phyloP scores from a whole-genome alignment of 2,113 vertebrate species.

The Budorcas taxicolor region DNA sequence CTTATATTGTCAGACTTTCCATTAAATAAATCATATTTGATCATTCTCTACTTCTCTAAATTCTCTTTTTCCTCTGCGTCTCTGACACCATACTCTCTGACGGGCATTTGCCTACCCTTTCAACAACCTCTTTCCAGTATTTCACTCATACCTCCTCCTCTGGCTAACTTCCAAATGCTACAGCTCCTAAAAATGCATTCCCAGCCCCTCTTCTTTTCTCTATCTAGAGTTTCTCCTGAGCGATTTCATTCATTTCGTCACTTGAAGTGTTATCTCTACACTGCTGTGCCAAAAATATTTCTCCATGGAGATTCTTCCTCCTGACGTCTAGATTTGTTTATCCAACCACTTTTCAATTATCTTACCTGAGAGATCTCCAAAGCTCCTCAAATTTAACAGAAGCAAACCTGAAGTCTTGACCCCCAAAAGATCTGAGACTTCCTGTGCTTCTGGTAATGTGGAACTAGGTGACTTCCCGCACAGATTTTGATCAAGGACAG shows the following conservation, averaged over 20 bases:
- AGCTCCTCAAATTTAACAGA: neutral
- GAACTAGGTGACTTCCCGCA: neutral
- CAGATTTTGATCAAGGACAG: neutral
- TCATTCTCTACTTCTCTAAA: constrained; percentile 6
- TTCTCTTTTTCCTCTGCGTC: neutral
- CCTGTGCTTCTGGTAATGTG: neutral
- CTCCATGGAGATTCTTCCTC: neutral
- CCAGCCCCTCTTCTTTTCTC: neutral
- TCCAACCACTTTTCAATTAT: neutral
- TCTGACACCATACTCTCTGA: neutral
- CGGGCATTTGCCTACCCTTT: neutral
- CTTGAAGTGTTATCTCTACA: neutral
- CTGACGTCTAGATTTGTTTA: neutral
- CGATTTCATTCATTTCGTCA: neutral
- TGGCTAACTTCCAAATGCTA: neutral
- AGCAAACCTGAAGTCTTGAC: neutral
- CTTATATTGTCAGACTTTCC: constrained; percentile 34
- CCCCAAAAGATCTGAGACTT: neutral
- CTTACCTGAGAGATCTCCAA: neutral
- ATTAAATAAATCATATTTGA: constrained; percentile 29
- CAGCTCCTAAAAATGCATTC: neutral
- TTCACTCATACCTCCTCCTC: neutral
- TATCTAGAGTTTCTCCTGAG: neutral
- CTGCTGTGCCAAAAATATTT: neutral
- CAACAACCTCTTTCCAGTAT: neutral